Evolutionary conservation across 1,140 invertebrate species (phyloP), one percentile per base, ranked within the genome.

Genomic region (Tetramorium simillimum): DNA sequence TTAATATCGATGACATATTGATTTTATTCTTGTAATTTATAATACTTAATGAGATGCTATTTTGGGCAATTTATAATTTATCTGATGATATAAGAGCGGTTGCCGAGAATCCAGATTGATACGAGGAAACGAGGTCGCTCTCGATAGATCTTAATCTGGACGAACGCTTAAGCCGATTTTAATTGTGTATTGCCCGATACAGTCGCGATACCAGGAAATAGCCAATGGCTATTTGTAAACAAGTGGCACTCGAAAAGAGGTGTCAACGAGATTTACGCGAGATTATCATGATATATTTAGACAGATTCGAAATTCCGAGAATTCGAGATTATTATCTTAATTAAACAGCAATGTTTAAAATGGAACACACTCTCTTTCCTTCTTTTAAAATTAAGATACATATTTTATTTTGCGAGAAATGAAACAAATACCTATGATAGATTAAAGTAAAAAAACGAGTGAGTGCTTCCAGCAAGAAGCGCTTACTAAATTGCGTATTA

Each of bases 141-240:
- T 53, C 28, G 46, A 49, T 46, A 63, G 3, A 65, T 65, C 49
- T 65, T 37, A 33, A 77, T 51, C 43, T 18, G 4, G 10, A 2
- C 16, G 24, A 76, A n/a, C 56, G 1, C 12, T 43, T 9, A n/a
- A 65, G 3, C n/a, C 6, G n/a, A 62, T 85, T 37, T 78, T 49
- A 77, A 77, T 76, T 77, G 16, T 21, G 9, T 40, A 40, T 60
- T 18, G 14, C 9, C 9, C 58, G 28, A 77, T 65, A 43, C 14
- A 67, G 63, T 46, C 46, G 14, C 21, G 37, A 53, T 85, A 85
- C 60, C 9, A 18, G 4, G 33, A 78, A 85, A 18, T 24, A 12
- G 10, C 16, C 4, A 21, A 46, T 60, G 18, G n/a, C n/a, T 33
- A 24, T 73, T 75, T 69, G 82, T 85, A 78, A 85, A 65, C 58